Conservation (phyloP, 1,140 invertebrate genomes). For the Sipha flava region DNA sequence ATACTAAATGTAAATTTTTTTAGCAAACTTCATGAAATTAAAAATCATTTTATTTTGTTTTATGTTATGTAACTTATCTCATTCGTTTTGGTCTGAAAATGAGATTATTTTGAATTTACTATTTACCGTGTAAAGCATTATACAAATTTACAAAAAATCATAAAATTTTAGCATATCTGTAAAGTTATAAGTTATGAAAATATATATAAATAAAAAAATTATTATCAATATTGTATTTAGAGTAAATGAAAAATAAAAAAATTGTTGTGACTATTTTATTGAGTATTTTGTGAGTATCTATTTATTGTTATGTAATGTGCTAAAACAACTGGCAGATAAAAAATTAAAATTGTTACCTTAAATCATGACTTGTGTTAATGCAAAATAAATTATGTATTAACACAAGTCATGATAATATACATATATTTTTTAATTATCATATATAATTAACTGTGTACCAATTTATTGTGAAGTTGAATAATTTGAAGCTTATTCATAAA, state of each 20-base stretch:
- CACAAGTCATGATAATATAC: too few relatives aligned
- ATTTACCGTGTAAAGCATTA: not conserved
- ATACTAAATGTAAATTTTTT: conserved; percentile 22
- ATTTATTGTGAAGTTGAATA: too few relatives aligned
- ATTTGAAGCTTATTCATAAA: too few relatives aligned
- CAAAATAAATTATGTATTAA: too few relatives aligned
- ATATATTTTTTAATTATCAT: too few relatives aligned
- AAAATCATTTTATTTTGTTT: not conserved
- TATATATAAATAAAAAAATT: conserved; percentile 12
- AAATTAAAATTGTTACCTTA: too few relatives aligned
- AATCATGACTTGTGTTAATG: too few relatives aligned
- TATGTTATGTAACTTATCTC: not conserved
- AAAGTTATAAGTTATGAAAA: conserved; percentile 13
- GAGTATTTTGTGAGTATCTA: not conserved
- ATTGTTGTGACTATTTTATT: not conserved
- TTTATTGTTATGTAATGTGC: not conserved
- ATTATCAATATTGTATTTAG: conserved; percentile 14
- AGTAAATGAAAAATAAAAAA: conserved; percentile 7
- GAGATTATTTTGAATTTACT: not conserved
- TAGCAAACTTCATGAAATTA: not conserved
- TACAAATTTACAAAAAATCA: conserved; percentile 1
- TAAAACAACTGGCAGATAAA: not conserved
- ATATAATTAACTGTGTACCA: too few relatives aligned
- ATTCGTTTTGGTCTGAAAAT: not conserved
- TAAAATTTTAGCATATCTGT: conserved; percentile 17